Evolutionary conservation across 2,113 vertebrate genomes (phyloP), one percentile per base, ranked within the genome.

Genomic region (Miniopterus natalensis): DNA sequence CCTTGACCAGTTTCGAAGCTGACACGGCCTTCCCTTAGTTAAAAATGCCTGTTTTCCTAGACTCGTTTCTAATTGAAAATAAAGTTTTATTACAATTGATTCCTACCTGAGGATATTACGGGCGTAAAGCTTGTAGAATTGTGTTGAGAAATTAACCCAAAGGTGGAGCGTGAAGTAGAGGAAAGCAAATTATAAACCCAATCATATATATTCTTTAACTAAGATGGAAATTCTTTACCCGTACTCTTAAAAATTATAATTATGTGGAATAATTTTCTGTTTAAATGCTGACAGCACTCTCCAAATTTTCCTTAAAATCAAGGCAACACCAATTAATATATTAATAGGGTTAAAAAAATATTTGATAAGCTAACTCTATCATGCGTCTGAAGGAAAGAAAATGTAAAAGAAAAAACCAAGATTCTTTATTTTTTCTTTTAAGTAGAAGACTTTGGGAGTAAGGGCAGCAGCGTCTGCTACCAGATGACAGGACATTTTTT

Each of bases 11-110:
- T 42, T 79, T 47, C 53, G 61, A 66, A 95, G 13, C 15, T 88
- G 77, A 79, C 2, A 66, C 65, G 17, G 29, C 13, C 61, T n/a
- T 94, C 13, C 9, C 27, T 92, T 90, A 57, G 29, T 79, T 86
- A 79, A 75, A 84, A 97, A 84, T 92, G 47, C 25, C 61, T 75
- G 2, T 55, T 74, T 94, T 78, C 55, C 73, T 49, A 25, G 14
- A 81, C n/a, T 29, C 23, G 23, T 78, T 84, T 74, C 70, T 78
- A 57, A 45, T 13, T 49, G 23, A 92, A 49, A 65, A 55, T 59
- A 61, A 88, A 49, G 59, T 81, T 77, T 53, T 5, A 5, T 77
- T 78, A 21, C 63, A 74, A 91, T 18, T 74, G 51, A 63, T 57
- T 79, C 11, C 47, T 81, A 23, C 12, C 42, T 13, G 9, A 31